These are phyloP conservation scores for Meriones unguiculatus DNA, from an alignment of 2,113 vertebrate genomes.

Conservation along the genomic window DNA sequence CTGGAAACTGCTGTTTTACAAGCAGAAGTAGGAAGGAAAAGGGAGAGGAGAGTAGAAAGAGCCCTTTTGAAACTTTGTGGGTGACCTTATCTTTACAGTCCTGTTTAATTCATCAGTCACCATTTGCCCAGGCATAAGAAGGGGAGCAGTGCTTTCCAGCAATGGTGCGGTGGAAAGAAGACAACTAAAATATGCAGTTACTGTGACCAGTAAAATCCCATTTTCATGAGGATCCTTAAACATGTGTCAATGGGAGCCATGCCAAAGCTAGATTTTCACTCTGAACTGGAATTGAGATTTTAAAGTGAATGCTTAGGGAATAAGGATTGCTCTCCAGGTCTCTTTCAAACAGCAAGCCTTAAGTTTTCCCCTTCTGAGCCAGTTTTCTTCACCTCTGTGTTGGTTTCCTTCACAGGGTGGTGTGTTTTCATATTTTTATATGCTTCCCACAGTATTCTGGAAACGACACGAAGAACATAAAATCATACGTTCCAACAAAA, in stretches of 20 bases:
- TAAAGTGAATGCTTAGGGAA: constrained; percentile 28
- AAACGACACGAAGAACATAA: constrained; percentile 32
- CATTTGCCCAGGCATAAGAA: background rate
- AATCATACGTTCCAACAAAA: constrained; percentile 20
- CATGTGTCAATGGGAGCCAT: background rate
- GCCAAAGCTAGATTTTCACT: constrained; percentile 7
- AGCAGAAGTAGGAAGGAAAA: background rate
- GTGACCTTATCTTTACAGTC: background rate
- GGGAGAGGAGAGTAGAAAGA: background rate
- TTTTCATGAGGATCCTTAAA: constrained; percentile 11
- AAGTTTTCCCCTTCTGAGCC: constrained; percentile 45
- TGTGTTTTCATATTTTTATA: constrained; percentile 44
- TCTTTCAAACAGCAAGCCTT: constrained; percentile 42
- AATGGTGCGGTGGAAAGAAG: no score
- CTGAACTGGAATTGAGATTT: constrained; percentile 51
- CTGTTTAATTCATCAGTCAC: background rate
- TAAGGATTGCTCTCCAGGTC: background rate
- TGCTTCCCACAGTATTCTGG: constrained; percentile 51
- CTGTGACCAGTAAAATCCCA: background rate
- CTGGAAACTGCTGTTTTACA: background rate
- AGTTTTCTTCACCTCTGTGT: background rate
- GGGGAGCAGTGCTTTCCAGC: background rate
- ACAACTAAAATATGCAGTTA: background rate
- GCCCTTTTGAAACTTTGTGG: background rate
- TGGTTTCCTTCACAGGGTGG: constrained; percentile 30